Evolutionary conservation across 2,888 invertebrate genomes (phyloP).

Genomic region (Torymus auratus): DNA sequence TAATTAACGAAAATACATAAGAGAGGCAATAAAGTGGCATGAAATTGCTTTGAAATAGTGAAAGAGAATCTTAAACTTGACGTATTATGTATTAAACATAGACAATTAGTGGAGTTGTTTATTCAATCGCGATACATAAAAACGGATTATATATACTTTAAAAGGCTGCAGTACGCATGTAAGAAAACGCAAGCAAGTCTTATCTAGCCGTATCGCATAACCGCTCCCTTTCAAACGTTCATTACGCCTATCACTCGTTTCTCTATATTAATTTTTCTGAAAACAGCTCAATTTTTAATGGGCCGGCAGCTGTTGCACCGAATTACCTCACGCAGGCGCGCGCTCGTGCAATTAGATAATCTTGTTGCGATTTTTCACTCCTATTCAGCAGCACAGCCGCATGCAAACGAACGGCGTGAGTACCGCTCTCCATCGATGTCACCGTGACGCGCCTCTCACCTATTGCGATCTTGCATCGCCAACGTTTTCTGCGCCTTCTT

Average conservation of each 20-base stretch:
- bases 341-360: neutral
- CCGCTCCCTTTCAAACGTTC: slow-evolving; percentile 1
- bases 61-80: neutral
- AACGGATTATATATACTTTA: slow-evolving; percentile 26
- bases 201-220: slow-evolving; percentile 8
- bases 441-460: slow-evolving; percentile 11
- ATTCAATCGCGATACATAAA: slow-evolving; percentile 34
- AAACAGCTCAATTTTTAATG: slow-evolving; percentile 2
- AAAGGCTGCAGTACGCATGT: neutral
- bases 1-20: too few relatives aligned
- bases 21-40: too few relatives aligned
- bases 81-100: slow-evolving; percentile 14
- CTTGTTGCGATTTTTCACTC: too few relatives aligned
- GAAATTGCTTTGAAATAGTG: neutral
- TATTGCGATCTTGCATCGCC: too few relatives aligned
- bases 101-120: slow-evolving; percentile 27
- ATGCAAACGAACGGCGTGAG: slow-evolving; percentile 17
- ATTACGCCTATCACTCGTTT: neutral
- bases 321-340: too few relatives aligned
- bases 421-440: slow-evolving; percentile 50
- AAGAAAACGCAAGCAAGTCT: slow-evolving; percentile 16
- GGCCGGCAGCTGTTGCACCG: neutral
- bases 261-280: slow-evolving; percentile 4
- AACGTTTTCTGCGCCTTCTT: too few relatives aligned
- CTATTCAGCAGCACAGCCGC: too few relatives aligned